Evolutionary conservation across 2,888 invertebrate genomes (phyloP), one percentile per base, ranked within the genome.

Genomic region (Notodonta ziczac): DNA sequence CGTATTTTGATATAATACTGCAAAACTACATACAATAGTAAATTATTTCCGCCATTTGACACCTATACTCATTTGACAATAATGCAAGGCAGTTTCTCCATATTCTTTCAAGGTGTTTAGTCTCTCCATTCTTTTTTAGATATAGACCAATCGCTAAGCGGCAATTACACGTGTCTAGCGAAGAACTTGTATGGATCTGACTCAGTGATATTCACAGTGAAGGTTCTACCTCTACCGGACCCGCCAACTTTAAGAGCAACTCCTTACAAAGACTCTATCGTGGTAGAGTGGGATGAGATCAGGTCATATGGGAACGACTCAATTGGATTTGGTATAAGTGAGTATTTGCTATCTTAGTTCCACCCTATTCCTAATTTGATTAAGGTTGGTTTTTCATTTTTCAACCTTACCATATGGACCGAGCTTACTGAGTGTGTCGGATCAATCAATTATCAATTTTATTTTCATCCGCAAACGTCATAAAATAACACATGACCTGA

Each of bases 181-280:
- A 96, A 96, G 82, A 98, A 98, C 88, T 94, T 96, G 7, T 97
- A 97, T 81, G 98, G 98, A 0, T 96, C 96, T 57, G 98, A 98
- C 83, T 96, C 97, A 58, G 96, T 98, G 56, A 95, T 96, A 9
- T 97, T 97, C 82, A 94, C 96, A 8, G 94, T 98, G 35, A 94
- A 95, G 77, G 97, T 98, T 0, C 94, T 97, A 77, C 96, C 97
- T 64, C 93, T 97, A 40, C 97, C 97, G 0, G 94, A 94, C 62
- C 94, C 96, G 3, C 97, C 97, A 2, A 89, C 90, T 24, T 88
- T 97, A 66, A 95, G 96, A 77, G 90, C 93, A 0, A 90, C 93
- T 0, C 90, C 94, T 0, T 94, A 94, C 56, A 92, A 92, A 59
- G 91, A 93, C 68, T 92, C 91, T 5, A 85, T 94, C 35, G 83